Evolutionary conservation across 2,113 vertebrate species (phyloP).

Genomic region (Anguilla rostrata): DNA sequence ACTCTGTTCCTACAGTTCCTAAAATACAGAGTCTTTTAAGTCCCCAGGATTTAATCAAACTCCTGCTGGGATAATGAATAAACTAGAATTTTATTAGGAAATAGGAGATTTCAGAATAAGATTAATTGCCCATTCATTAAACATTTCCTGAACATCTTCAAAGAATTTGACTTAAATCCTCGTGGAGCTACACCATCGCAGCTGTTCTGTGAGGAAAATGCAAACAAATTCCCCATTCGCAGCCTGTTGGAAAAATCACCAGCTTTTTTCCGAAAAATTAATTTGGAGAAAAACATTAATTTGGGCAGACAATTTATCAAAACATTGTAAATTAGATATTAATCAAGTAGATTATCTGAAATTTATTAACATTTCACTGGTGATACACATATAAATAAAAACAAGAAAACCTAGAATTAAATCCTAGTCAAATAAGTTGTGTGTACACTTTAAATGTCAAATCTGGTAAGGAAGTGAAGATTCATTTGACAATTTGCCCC

Average conservation of each 20-base stretch:
- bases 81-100: neutral
- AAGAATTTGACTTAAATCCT: slow-evolving; percentile 14
- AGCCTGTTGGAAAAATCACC: slow-evolving; percentile 15
- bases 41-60: slow-evolving; percentile 3
- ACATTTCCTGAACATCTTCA: slow-evolving; percentile 27
- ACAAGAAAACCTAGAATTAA: neutral
- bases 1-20: no score
- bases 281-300: neutral
- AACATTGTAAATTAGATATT: neutral
- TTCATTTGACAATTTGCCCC: no score
- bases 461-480: no score
- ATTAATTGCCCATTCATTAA: slow-evolving; percentile 30
- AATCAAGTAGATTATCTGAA: slow-evolving; percentile 9
- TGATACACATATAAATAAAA: no score
- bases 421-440: no score
- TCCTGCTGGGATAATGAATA: slow-evolving; percentile 28
- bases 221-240: slow-evolving; percentile 32
- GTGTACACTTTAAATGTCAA: no score
- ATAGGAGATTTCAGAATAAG: slow-evolving; percentile 28
- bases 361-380: neutral
- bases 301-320: neutral
- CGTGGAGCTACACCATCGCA: neutral
- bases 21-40: slow-evolving; percentile 7
- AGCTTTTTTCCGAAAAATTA: neutral
- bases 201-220: slow-evolving; percentile 9